Evolutionary conservation across 2,888 invertebrate species (phyloP), one percentile per base, ranked within the genome.

Genomic region (Folsomia candida): DNA sequence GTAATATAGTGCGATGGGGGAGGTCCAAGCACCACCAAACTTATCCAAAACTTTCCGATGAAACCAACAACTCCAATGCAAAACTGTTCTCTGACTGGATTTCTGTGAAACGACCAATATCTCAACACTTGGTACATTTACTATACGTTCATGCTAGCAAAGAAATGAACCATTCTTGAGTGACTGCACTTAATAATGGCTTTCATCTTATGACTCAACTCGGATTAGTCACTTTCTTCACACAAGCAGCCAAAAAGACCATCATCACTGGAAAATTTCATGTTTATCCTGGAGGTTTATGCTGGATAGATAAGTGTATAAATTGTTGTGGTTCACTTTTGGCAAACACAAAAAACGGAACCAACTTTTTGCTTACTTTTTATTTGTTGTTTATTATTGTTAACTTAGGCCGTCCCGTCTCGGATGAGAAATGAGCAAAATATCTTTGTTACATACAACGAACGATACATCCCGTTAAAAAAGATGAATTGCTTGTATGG

Each of bases 1-100:
- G 37, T 60, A 60, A 60, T 60, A 26, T 60, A 26, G 3, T 60
- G 37, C 37, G 37, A 29, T 18, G 62, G 64, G 64, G 64, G 64
- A 51, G 62, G 62, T 29, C 18, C 37, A 37, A 51, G 47, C 18
- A 47, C n/a, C 24, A 18, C 51, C 24, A 64, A 64, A 64, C 24
- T 64, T 64, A 24, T 29, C 24, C 22, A 51, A 64, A 64, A 22
- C 26, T 54, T 54, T 54, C 54, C 6, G 54, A 54, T 54, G 11
- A n/a, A n/a, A 54, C 54, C 22, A 54, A 54, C 54, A 54, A 54
- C 6, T 54, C 4, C 20, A 54, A 54, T 54, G 54, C 54, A 18
- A 54, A 54, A 14, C 37, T 37, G 37, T 9, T 9, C 4, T 9
- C 37, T 9, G 37, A 37, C 37, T 14, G 37, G 37, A 14, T 37